Percentiles rank a stretch among this genome's conserved stretches.
phyloP scores from a whole-genome alignment of 2,113 vertebrate genomes.

The Epinephelus lanceolatus region DNA sequence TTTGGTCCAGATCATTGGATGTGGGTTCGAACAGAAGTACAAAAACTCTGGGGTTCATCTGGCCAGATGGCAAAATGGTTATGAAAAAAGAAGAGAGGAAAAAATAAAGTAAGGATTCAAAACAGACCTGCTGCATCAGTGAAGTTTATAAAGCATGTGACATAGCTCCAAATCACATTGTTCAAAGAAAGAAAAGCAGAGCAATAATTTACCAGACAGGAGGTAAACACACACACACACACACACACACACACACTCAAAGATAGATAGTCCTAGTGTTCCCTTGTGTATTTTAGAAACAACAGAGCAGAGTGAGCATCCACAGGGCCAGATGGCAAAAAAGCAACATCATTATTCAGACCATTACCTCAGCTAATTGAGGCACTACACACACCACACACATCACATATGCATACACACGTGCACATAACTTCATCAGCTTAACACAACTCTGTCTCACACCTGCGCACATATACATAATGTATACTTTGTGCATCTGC shows the following conservation, averaged over 20 bases:
- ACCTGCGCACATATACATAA: constrained; percentile 11
- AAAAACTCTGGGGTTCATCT: not conserved
- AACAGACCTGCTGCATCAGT: not conserved
- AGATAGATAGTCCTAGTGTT: constrained; percentile 38
- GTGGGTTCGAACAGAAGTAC: not conserved
- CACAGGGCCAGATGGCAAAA: constrained; percentile 84
- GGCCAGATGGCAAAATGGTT: constrained; percentile 8
- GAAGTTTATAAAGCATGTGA: not conserved
- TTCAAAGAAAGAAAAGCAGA: constrained; percentile 23
- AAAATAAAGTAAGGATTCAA: not conserved
- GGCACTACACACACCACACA: constrained; percentile 52
- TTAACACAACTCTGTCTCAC: constrained; percentile 36
- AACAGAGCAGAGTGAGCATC: constrained; percentile 61
- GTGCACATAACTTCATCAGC: constrained; percentile 26
- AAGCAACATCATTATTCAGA: constrained; percentile 85
- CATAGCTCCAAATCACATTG: constrained; percentile 8
- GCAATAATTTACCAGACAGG: constrained; percentile 19
- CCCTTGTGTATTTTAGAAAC: constrained; percentile 61
- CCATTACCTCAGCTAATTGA: constrained; percentile 85
- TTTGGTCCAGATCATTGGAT: constrained; percentile 13
- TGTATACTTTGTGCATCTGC: constrained; percentile 23
- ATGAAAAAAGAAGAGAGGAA: not conserved
- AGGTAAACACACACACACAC: constrained; percentile 7
- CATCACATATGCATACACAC: constrained; percentile 28
- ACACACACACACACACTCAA: constrained; percentile 22